Conservation (phyloP, 2,797 vertebrate species). For the Periophthalmus magnuspinnatus region DNA sequence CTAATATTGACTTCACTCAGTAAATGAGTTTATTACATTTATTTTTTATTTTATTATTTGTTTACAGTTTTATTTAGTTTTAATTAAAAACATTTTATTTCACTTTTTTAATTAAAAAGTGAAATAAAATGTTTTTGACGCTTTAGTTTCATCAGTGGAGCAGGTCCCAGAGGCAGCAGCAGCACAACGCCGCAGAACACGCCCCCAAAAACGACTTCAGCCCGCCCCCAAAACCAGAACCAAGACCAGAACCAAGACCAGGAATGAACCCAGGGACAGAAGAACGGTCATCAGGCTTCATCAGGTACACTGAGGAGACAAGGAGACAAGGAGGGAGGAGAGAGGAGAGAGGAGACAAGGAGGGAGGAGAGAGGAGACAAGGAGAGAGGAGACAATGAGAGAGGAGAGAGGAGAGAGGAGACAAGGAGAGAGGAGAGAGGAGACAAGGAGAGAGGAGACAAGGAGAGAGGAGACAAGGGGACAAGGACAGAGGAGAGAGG, state of each 20-base stretch:
- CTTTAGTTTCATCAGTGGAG: constrained; percentile 71
- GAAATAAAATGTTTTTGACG: too few relatives aligned
- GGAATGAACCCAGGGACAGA: neutral
- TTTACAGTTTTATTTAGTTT: too few relatives aligned
- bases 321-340: neutral
- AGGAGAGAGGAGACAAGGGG: too few relatives aligned
- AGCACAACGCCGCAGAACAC: constrained; percentile 89
- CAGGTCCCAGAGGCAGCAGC: constrained; percentile 94
- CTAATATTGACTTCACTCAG: too few relatives aligned
- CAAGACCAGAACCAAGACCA: neutral
- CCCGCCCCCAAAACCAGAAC: neutral
- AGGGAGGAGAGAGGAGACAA: neutral
- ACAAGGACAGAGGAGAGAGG: too few relatives aligned
- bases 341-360: neutral
- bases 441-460: too few relatives aligned
- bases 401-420: too few relatives aligned
- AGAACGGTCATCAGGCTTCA: constrained; percentile 18
- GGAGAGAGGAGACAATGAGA: neutral
- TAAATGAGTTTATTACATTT: too few relatives aligned
- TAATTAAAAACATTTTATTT: too few relatives aligned
- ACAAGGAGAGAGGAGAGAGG: too few relatives aligned
- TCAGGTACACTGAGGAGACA: constrained; percentile 39
- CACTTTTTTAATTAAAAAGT: too few relatives aligned
- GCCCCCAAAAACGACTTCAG: constrained; percentile 82
- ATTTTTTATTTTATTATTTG: too few relatives aligned